Base-by-base conservation (phyloP, 2,888 invertebrate species). In the Erynnis tages region DNA sequence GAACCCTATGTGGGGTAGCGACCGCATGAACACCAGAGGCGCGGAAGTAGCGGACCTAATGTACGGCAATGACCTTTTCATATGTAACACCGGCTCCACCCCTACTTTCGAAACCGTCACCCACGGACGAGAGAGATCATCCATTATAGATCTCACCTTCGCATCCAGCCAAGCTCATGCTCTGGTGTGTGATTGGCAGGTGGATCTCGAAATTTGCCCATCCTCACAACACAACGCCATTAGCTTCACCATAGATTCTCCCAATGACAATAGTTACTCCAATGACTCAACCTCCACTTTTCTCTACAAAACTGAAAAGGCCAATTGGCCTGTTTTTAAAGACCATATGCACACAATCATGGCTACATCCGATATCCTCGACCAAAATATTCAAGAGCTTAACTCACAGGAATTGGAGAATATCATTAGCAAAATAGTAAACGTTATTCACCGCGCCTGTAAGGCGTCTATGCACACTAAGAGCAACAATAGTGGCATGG, bases 221-320 rank as follows among this genome's bases (percentile, higher is more conserved):
- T 23, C 56, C 0, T 56, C 57, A 5, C 54, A 56, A 23, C 59
- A 60, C 32, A 56, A 58, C 16, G 56, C 56, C 1, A 35, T 59
- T 8, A 48, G 50, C 6, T 58, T 53, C 32, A 30, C 44, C 21
- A n/a, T 32, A 34, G 8, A 14, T 34, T 4, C 4, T n/a, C 10
- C 29, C 2, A n/a, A 29, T n/a, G 10, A 3, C 11, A 29, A n/a
- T 1, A 29, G 4, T 2, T 4, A 10, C 11, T 4, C 7, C 4
- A n/a, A 7, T n/a, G 10, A 29, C 10, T n/a, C n/a, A 4, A 10
- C 29, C 8, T 29, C 29, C 29, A 29, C 29, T 2, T 29, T 29
- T n/a, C n/a, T 4, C 17, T 55, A 50, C 11, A 55, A 55, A 32
- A 30, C 16, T n/a, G 25, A 47, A 4, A 52, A 47, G 8, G 47